Conservation (phyloP, 2,797 vertebrate species). For the Sebastes reedi region DNA sequence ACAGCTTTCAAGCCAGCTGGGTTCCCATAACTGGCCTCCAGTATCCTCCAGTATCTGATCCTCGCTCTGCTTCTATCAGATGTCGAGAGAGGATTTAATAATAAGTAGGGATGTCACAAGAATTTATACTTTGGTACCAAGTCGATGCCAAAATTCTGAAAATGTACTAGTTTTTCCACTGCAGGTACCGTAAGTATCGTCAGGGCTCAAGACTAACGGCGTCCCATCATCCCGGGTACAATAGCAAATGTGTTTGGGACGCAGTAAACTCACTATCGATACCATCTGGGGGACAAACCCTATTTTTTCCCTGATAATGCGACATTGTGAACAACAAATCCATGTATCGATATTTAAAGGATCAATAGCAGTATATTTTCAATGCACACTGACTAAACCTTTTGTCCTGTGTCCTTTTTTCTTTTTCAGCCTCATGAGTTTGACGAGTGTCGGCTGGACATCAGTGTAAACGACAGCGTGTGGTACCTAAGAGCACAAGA, state of each 20-base stretch:
- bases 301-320: no score
- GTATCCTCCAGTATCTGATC: background rate
- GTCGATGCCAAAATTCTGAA: no score
- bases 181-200: no score
- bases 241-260: no score
- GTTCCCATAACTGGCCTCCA: background rate
- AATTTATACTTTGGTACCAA: no score
- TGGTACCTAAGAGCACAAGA: conserved; percentile 96
- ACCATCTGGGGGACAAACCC: no score
- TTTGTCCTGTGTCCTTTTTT: background rate
- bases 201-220: no score
- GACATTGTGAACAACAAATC: no score
- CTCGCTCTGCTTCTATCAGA: background rate
- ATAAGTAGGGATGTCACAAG: background rate
- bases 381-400: background rate
- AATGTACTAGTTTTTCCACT: no score
- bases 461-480: conserved; percentile 95
- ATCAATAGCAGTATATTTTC: background rate
- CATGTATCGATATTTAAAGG: no score
- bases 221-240: no score
- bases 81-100: background rate
- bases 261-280: no score
- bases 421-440: conserved; percentile 90
- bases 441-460: conserved; percentile 95
- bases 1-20: background rate